Evolutionary conservation across 2,113 vertebrate species (phyloP).

Genomic region (Periophthalmodon schlosseri): DNA sequence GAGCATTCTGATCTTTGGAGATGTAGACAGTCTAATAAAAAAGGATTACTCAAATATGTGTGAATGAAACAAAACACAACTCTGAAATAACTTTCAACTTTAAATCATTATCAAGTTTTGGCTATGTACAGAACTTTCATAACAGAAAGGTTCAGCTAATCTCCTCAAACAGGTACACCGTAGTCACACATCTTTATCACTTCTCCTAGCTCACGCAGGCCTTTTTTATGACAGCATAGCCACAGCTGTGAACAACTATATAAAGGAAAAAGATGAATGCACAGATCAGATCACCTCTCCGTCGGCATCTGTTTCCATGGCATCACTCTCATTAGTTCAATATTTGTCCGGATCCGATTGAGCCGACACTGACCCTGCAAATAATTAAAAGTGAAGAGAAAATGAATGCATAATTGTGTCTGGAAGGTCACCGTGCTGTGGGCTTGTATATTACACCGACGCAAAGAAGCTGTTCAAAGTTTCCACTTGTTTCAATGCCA

Average conservation of each 20-base stretch:
- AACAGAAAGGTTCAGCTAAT: no score
- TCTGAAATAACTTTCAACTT: no score
- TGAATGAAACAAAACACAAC: no score
- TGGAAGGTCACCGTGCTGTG: slow-evolving; percentile 24
- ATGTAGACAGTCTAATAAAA: no score
- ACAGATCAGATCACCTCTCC: background rate
- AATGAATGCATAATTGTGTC: slow-evolving; percentile 32
- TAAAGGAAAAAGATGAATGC: background rate
- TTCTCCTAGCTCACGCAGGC: background rate
- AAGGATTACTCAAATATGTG: no score
- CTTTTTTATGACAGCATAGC: background rate
- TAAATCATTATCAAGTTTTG: no score
- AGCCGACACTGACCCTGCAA: slow-evolving; percentile 30
- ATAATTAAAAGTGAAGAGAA: slow-evolving; percentile 39
- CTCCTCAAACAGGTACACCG: no score
- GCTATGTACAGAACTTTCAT: no score
- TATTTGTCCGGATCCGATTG: slow-evolving; percentile 11
- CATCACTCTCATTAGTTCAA: slow-evolving; percentile 4
- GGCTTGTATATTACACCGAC: slow-evolving; percentile 4
- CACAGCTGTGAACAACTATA: background rate
- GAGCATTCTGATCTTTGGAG: no score
- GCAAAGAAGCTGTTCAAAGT: slow-evolving; percentile 25
- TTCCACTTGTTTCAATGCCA: slow-evolving; percentile 7
- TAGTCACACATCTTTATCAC: background rate
- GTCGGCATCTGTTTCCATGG: slow-evolving; percentile 35